Conservation (phyloP, 2,888 invertebrate genomes). For the Lacanobia oleracea region DNA sequence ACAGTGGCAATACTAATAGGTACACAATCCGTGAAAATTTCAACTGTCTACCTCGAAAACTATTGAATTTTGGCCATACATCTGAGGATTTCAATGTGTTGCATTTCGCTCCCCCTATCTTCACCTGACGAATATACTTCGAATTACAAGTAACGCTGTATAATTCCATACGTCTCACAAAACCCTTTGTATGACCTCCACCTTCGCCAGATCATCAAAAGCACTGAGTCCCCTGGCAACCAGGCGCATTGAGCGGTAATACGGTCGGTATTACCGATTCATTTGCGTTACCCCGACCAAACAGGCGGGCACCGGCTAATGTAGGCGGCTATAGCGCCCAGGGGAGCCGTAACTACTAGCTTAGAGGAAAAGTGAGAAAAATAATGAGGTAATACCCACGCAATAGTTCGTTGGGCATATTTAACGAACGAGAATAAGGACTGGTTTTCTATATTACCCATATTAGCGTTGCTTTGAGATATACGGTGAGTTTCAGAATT, state of each 20-base stretch:
- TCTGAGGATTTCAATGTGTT: no score
- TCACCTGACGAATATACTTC: no score
- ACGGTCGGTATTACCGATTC: conserved; percentile 59
- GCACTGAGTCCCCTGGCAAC: conserved; percentile 17
- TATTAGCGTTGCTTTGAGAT: no score
- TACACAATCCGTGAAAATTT: no score
- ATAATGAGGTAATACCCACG: conserved; percentile 56
- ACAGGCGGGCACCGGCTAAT: conserved; percentile 54
- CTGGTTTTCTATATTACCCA: no score
- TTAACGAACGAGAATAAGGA: conserved; percentile 25
- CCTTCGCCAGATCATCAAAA: not conserved
- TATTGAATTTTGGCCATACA: no score
- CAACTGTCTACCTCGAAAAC: no score
- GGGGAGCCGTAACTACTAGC: conserved; percentile 54
- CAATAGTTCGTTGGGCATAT: conserved; percentile 48
- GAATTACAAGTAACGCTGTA: no score
- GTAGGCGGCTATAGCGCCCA: conserved; percentile 56
- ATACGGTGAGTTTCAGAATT: no score
- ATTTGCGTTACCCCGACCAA: conserved; percentile 61
- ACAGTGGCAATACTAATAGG: no score
- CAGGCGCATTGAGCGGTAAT: conserved; percentile 48
- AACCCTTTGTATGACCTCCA: not conserved
- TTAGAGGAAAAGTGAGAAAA: conserved; percentile 58
- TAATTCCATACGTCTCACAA: not conserved
- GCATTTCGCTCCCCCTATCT: no score